Evolutionary conservation across 2,797 vertebrate species (phyloP).

Genomic region (Squalus acanthias): DNA sequence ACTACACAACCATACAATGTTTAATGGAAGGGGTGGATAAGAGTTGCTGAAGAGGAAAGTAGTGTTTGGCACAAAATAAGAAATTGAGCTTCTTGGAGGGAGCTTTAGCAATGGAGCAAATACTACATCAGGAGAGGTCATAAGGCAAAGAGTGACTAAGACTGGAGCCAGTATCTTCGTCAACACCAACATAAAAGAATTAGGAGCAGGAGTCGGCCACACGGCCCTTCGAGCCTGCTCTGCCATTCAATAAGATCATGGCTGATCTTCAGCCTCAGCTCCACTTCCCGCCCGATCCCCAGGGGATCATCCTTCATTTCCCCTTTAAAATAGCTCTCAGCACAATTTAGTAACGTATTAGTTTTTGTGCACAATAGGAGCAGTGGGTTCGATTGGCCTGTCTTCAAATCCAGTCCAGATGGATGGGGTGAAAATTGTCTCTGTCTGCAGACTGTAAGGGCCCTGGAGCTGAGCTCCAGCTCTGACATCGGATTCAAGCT

Average conservation of each 20-base stretch:
- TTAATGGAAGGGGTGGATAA: background rate
- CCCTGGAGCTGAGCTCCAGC: background rate
- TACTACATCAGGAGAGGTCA: background rate
- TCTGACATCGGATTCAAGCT: background rate
- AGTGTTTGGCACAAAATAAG: background rate
- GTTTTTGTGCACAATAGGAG: background rate
- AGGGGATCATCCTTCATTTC: background rate
- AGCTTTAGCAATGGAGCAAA: background rate
- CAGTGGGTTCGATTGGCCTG: background rate
- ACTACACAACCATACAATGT: background rate
- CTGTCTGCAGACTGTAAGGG: background rate
- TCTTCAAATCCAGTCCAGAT: background rate
- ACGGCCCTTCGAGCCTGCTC: no score
- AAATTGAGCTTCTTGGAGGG: background rate
- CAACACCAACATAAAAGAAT: background rate
- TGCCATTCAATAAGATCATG: no score
- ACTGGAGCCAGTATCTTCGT: background rate
- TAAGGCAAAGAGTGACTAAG: background rate
- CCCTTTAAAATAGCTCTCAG: background rate
- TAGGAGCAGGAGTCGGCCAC: no score
- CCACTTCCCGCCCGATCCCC: no score
- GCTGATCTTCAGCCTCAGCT: no score
- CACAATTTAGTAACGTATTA: background rate
- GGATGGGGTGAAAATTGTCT: background rate
- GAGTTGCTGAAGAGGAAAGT: background rate